Evolutionary conservation across 1,140 invertebrate species (phyloP).

Genomic region (Drosophila novamexicana): DNA sequence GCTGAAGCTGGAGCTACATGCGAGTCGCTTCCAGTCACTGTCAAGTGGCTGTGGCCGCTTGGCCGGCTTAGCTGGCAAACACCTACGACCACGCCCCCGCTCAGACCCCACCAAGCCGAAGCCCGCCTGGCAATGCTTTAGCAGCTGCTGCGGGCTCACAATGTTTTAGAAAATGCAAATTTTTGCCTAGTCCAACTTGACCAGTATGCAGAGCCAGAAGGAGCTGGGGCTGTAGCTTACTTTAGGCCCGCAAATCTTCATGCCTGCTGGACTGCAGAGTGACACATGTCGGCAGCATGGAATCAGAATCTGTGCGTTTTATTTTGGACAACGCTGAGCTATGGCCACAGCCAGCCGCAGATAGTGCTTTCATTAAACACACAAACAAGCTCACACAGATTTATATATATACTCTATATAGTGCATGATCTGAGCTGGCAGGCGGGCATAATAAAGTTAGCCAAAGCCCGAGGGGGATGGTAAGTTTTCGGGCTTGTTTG

Average conservation of each 20-base stretch:
- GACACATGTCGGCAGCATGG: slow-evolving; percentile 82
- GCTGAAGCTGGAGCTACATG: slow-evolving; percentile 9
- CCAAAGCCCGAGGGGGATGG: slow-evolving; percentile 26
- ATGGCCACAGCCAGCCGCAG: slow-evolving; percentile 57
- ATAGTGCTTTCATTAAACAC: slow-evolving; percentile 49
- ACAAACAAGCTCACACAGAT: slow-evolving; percentile 6
- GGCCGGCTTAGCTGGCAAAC: slow-evolving; percentile 38
- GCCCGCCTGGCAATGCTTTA: not conserved
- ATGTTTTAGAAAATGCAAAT: slow-evolving; percentile 80
- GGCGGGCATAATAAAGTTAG: slow-evolving; percentile 74
- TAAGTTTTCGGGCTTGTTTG: slow-evolving; percentile 68
- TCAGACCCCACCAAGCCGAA: slow-evolving; percentile 18
- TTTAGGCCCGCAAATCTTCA: slow-evolving; percentile 74
- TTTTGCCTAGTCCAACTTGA: slow-evolving; percentile 42
- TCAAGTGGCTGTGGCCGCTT: slow-evolving; percentile 45
- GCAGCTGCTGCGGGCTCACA: slow-evolving; percentile 42
- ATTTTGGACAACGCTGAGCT: slow-evolving; percentile 61
- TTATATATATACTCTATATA: slow-evolving; percentile 14
- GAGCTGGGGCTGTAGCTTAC: slow-evolving; percentile 11
- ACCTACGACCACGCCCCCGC: slow-evolving; percentile 49
- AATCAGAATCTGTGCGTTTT: slow-evolving; percentile 76
- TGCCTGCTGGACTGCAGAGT: slow-evolving; percentile 81
- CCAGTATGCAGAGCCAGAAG: not conserved
- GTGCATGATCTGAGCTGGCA: slow-evolving; percentile 38
- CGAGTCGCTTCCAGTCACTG: slow-evolving; percentile 28